These are phyloP conservation scores for Prionchulus punctatus DNA, from an alignment of 2,888 invertebrate genomes.

Conservation along the genomic window DNA sequence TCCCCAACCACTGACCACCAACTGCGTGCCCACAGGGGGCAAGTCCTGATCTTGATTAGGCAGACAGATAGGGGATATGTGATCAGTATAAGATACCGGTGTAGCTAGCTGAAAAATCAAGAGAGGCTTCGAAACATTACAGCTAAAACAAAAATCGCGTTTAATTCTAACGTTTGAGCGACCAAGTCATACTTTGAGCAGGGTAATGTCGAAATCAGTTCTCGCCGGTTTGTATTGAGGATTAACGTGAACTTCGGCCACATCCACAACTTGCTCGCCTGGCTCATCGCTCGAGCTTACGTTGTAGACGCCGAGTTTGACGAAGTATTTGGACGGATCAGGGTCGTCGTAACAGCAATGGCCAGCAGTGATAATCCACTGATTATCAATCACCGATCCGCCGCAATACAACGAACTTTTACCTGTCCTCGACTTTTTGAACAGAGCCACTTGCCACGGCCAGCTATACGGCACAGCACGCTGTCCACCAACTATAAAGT, in stretches of 20 bases:
- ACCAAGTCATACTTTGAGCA: conserved; percentile 12
- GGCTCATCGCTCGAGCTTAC: conserved; percentile 6
- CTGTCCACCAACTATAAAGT: conserved; percentile 14
- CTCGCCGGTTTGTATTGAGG: conserved; percentile 12
- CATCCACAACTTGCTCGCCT: conserved; percentile 12
- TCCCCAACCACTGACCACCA: conserved; percentile 13
- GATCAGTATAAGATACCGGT: conserved; percentile 69
- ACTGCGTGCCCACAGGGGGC: conserved; percentile 9
- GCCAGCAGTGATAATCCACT: conserved; percentile 16
- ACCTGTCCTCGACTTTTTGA: not conserved
- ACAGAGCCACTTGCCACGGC: conserved; percentile 13
- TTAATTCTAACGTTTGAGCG: conserved; percentile 36
- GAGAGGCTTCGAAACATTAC: too few species aligned
- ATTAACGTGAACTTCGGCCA: conserved; percentile 14
- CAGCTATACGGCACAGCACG: conserved; percentile 12
- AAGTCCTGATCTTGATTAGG: conserved; percentile 45
- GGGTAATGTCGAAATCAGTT: conserved; percentile 14
- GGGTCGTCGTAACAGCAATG: conserved; percentile 15
- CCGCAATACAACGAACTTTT: conserved; percentile 14
- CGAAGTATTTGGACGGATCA: conserved; percentile 12
- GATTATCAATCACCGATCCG: conserved; percentile 13
- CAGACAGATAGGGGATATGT: conserved; percentile 76
- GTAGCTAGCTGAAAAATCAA: conserved; percentile 44
- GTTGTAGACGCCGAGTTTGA: conserved; percentile 15
- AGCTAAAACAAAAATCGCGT: conserved; percentile 14